Evolutionary conservation across 2,113 vertebrate genomes (phyloP).

Genomic region (Irena cyanogastra): DNA sequence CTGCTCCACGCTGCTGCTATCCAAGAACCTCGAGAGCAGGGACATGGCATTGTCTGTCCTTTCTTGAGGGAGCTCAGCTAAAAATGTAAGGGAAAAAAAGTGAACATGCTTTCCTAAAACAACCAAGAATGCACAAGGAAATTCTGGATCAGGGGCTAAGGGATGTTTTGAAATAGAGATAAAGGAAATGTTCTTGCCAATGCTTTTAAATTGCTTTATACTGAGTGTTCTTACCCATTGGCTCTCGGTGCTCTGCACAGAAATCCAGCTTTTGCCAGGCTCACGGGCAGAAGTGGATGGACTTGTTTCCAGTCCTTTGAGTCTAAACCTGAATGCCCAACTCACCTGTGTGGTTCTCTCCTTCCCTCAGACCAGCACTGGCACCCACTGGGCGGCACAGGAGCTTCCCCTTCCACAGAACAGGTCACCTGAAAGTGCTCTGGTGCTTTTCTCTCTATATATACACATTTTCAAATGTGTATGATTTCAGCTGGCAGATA

Average conservation of each 20-base stretch:
- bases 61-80: neutral
- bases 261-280: neutral
- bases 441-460: neutral
- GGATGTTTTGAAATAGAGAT: neutral
- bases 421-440: neutral
- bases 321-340: neutral
- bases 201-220: neutral
- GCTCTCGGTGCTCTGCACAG: neutral
- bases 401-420: neutral
- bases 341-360: neutral
- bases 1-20: neutral
- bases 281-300: neutral
- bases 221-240: neutral
- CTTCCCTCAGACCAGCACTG: neutral
- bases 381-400: neutral
- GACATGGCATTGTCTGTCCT: neutral
- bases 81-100: neutral
- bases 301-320: neutral
- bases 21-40: slow-evolving; percentile 35
- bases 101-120: neutral
- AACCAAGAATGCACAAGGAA: neutral
- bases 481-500: neutral
- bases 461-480: neutral
- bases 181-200: neutral
- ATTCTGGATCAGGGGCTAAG: neutral